phyloP scores from a whole-genome alignment of 37 sponge, comb jelly and placozoan species.

The Bolinopsis microptera region DNA sequence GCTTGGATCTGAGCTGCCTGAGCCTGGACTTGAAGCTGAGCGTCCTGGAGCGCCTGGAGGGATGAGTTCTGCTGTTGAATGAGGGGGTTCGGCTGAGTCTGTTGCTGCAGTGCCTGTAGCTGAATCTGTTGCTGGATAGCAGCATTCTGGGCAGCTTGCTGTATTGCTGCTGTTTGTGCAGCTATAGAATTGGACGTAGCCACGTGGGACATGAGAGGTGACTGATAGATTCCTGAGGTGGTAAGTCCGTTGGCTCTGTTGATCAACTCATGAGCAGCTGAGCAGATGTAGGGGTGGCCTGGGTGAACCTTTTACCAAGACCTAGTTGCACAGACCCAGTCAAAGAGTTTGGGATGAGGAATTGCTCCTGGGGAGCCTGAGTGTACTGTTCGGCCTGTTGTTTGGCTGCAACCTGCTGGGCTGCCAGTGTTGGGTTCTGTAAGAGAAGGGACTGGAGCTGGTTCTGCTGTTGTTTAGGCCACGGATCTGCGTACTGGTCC shows the following conservation, averaged over 20 bases:
- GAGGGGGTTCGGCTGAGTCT: constrained; percentile 56
- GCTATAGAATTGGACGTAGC: constrained; percentile 43
- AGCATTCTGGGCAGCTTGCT: neutral
- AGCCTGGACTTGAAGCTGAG: constrained; percentile 47
- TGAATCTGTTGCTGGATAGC: neutral
- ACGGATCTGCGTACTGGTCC: constrained; percentile 41
- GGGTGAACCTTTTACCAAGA: constrained; percentile 42
- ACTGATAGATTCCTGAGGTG: constrained; percentile 55
- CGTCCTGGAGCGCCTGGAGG: constrained; percentile 53
- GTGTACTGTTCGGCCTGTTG: neutral
- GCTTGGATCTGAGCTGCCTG: constrained; percentile 60
- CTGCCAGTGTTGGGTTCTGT: constrained; percentile 34
- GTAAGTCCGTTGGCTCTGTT: constrained; percentile 61
- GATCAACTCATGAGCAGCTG: constrained; percentile 33
- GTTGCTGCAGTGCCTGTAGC: neutral
- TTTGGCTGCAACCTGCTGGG: constrained; percentile 26
- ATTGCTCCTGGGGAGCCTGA: constrained; percentile 40
- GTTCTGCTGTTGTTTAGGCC: neutral
- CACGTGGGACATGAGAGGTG: constrained; percentile 41
- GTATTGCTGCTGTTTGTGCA: constrained; percentile 47
- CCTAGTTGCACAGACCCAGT: neutral
- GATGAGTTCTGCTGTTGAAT: constrained; percentile 19
- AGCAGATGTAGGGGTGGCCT: neutral
- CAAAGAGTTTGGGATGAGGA: constrained; percentile 36
- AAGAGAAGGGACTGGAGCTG: constrained; percentile 8